Conservation (phyloP, 1,140 invertebrate genomes). For the Bursaphelenchus mucronatus region DNA sequence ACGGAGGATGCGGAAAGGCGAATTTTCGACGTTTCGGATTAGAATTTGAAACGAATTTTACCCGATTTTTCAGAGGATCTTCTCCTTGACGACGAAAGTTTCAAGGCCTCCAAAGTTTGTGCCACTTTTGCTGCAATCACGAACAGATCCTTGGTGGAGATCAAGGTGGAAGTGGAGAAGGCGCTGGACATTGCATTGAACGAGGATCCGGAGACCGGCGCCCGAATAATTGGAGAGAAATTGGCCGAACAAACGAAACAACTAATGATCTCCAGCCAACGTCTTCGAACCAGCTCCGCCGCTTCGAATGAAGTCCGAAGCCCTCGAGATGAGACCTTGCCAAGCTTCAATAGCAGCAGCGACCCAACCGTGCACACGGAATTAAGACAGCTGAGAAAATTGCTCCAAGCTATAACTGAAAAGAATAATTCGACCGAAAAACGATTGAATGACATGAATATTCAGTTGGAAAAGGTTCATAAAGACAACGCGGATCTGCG, state of each 20-base stretch:
- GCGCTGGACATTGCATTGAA: conserved; percentile 25
- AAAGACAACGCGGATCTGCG: conserved; percentile 20
- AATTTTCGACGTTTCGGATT: too few species aligned
- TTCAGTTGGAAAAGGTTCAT: conserved; percentile 16
- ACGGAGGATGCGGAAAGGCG: too few species aligned
- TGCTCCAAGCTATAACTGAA: conserved; percentile 4
- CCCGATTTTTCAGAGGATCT: conserved; percentile 20
- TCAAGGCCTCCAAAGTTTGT: neutral
- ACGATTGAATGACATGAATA: conserved; percentile 1
- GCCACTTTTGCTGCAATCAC: conserved; percentile 36
- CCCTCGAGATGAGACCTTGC: neutral
- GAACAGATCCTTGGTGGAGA: conserved; percentile 34
- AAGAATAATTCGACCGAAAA: neutral
- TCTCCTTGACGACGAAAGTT: conserved; percentile 33
- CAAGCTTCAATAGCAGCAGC: conserved; percentile 3
- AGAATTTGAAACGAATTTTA: neutral
- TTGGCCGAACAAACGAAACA: conserved; percentile 2
- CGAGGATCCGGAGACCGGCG: conserved; percentile 9
- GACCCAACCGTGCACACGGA: neutral
- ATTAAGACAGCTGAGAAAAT: neutral
- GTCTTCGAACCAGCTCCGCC: conserved; percentile 1
- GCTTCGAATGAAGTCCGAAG: neutral
- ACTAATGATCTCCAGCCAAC: conserved; percentile 13
- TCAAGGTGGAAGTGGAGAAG: conserved; percentile 29
- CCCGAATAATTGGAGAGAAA: conserved; percentile 9